Evolutionary conservation across 2,888 invertebrate species (phyloP).

Genomic region (Nomada goodeniana): DNA sequence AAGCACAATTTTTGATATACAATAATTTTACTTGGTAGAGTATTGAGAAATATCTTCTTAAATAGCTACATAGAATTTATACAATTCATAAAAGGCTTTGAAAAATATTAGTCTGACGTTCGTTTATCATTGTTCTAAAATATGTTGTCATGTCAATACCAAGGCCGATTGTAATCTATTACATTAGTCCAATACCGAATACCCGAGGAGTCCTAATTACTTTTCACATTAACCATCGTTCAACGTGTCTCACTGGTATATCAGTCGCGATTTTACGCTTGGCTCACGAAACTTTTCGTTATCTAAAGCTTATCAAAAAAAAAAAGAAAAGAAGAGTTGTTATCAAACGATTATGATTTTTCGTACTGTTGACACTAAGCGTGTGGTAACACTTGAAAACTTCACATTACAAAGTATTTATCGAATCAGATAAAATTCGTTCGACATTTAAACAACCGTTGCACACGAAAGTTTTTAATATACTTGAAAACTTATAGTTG

Average conservation of each 20-base stretch:
- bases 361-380: conserved; percentile 39
- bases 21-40: no score
- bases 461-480: conserved; percentile 8
- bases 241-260: background rate
- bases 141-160: no score
- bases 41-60: no score
- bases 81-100: no score
- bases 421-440: conserved; percentile 25
- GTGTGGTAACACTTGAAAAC: conserved; percentile 37
- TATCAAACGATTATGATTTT: conserved; percentile 45
- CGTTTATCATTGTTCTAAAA: no score
- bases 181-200: no score
- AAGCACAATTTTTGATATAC: no score
- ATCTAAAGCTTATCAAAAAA: conserved; percentile 27
- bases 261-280: background rate
- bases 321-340: background rate
- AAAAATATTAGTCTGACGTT: no score
- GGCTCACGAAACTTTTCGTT: conserved; percentile 19
- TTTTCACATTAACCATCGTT: no score
- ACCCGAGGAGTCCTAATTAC: no score
- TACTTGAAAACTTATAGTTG: background rate
- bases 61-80: no score
- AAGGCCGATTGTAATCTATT: no score
- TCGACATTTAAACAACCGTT: conserved; percentile 5
- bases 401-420: conserved; percentile 21